These are phyloP conservation scores for Sinocyclocheilus anshuiensis DNA, from an alignment of 2,113 vertebrate species.

Conservation along the genomic window DNA sequence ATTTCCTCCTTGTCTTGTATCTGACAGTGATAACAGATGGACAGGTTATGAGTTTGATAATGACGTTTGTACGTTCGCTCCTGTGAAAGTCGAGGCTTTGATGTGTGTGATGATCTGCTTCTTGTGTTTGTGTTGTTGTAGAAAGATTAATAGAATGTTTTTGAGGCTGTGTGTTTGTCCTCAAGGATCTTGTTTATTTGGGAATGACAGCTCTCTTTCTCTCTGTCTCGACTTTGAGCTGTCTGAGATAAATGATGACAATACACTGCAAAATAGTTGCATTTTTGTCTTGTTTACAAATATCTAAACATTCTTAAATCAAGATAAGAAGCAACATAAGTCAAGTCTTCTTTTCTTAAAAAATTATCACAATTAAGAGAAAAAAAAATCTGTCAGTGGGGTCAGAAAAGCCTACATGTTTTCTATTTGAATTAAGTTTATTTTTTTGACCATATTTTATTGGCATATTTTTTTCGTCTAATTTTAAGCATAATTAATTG, in stretches of 20 bases:
- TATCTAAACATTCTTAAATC: too few species aligned
- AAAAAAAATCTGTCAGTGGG: too few species aligned
- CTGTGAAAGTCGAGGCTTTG: background rate
- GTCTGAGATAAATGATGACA: background rate
- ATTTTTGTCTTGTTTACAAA: background rate
- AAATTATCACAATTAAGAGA: too few species aligned
- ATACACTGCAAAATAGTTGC: background rate
- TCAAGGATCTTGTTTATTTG: slow-evolving; percentile 22
- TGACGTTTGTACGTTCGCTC: background rate
- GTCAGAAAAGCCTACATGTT: too few species aligned
- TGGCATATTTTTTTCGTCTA: too few species aligned
- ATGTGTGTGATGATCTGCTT: background rate
- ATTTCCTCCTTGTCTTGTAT: background rate
- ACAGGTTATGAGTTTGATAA: background rate
- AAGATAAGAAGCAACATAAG: background rate
- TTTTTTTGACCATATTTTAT: too few species aligned
- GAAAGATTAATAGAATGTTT: background rate
- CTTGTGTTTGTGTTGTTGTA: background rate
- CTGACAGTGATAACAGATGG: background rate
- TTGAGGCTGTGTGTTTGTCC: background rate
- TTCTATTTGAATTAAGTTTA: too few species aligned
- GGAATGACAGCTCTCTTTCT: slow-evolving; percentile 12
- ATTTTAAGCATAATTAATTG: too few species aligned
- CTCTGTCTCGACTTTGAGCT: slow-evolving; percentile 8
- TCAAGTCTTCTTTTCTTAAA: too few species aligned